A percentile compares a stretch with the other conserved stretches of the same genome.
Evolutionary conservation across 2,888 invertebrate genomes (phyloP).

Genomic region (Gastracanthus pulcherrimus): DNA sequence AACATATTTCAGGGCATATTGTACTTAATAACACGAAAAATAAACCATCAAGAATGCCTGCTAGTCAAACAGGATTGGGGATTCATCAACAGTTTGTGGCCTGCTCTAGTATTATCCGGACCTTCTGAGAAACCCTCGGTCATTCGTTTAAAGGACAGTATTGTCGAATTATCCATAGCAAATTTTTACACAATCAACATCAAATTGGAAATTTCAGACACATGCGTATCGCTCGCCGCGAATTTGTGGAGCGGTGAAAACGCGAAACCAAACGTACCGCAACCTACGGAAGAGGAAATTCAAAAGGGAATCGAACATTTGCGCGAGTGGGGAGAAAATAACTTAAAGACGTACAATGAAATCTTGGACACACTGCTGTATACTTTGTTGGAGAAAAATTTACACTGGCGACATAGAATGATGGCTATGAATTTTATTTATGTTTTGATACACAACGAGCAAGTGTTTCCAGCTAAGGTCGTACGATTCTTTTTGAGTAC

Average conservation of each 20-base stretch:
- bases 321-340: slow-evolving; percentile 76
- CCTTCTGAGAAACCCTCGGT: slow-evolving; percentile 93
- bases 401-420: slow-evolving; percentile 90
- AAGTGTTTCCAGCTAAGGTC: slow-evolving; percentile 82
- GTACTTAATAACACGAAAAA: slow-evolving; percentile 85
- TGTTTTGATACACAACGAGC: slow-evolving; percentile 85
- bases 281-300: slow-evolving; percentile 74
- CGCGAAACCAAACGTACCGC: slow-evolving; percentile 74
- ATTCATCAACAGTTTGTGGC: slow-evolving; percentile 86
- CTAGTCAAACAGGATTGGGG: slow-evolving; percentile 88
- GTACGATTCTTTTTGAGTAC: slow-evolving; percentile 83
- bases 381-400: slow-evolving; percentile 79
- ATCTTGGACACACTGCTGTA: slow-evolving; percentile 79
- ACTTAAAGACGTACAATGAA: slow-evolving; percentile 79
- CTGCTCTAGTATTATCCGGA: slow-evolving; percentile 86
- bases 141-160: slow-evolving; percentile 80
- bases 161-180: slow-evolving; percentile 80
- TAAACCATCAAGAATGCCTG: slow-evolving; percentile 80
- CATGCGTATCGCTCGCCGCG: slow-evolving; percentile 79
- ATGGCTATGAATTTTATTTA: slow-evolving; percentile 87
- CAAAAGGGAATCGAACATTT: slow-evolving; percentile 74
- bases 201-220: slow-evolving; percentile 79
- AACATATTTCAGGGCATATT: slow-evolving; percentile 82
- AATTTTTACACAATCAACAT: slow-evolving; percentile 83
- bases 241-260: slow-evolving; percentile 75